Base-by-base conservation (phyloP, 2,797 vertebrate genomes). In the Phyllotis vaccarum region DNA sequence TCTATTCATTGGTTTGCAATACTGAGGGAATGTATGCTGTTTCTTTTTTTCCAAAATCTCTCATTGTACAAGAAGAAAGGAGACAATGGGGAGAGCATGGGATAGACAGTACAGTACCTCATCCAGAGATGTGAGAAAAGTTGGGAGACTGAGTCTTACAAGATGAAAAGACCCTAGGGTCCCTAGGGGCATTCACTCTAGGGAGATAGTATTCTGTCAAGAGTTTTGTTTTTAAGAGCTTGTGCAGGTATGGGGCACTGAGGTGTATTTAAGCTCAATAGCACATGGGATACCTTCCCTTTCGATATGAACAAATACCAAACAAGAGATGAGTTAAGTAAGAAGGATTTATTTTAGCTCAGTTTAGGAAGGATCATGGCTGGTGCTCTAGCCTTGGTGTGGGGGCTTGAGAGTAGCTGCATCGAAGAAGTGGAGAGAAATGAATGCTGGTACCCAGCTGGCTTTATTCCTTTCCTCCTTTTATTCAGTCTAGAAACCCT, bases 31-130 rank as follows among this genome's bases (percentile, higher is more conserved):
- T 40, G 43, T 2, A n/a, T 0, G 17, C 60, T 24, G 37, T 54
- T 8, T 29, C 29, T 49, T n/a, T 2, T 14, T 90, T 64, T 80
- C 16, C 70, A 68, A 43, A n/a, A 66, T 1, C 49, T 93, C 24
- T 0, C 1, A 34, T 24, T 72, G 10, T 43, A 14, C 11, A 6
- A 17, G 4, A 13, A 82, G 56, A 74, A 31, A 2, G 24, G 13
- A 3, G 31, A 74, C 4, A n/a, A 19, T 0, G 4, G 17, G 0
- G 2, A 24, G 8, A 52, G 0, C 0, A 29, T 0, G 0, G 2
- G 43, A 17, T 2, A 60, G 78, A 54, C 5, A 22, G 12, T 7
- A 34, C 58, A 46, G 16, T 31, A 34, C 40, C 58, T 46, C 27
- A 83, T 29, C 10, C 27, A 83, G 16, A 37, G 22, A 31, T 29